A percentile compares a stretch with the other conserved stretches of the same genome.
phyloP scores from a whole-genome alignment of 2,888 invertebrate genomes.

The Automeris io region DNA sequence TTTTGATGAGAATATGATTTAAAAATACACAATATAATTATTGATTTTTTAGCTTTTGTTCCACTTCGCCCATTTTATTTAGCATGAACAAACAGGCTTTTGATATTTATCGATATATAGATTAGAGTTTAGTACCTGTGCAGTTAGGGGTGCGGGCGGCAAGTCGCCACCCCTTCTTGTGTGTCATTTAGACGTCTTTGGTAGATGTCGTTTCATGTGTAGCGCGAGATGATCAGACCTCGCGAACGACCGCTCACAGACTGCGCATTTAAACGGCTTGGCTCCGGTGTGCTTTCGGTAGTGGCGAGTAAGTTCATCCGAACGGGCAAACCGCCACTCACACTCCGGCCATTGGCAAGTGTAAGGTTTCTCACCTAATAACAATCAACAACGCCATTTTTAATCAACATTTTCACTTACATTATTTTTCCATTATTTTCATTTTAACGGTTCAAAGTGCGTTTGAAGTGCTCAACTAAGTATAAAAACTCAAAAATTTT shows the following conservation, averaged over 20 bases:
- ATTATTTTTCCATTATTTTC: no score
- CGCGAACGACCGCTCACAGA: conserved; percentile 96
- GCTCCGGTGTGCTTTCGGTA: conserved; percentile 98
- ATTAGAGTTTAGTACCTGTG: conserved; percentile 38
- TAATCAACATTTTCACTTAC: neutral
- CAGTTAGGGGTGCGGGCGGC: conserved; percentile 50
- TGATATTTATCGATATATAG: no score
- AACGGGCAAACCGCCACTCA: conserved; percentile 97
- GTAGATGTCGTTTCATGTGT: conserved; percentile 97
- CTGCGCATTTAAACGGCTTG: conserved; percentile 97
- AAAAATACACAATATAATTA: no score
- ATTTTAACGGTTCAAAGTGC: no score
- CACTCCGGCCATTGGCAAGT: conserved; percentile 99
- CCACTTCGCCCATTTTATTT: no score
- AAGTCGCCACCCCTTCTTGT: conserved; percentile 66
- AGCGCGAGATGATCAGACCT: conserved; percentile 96
- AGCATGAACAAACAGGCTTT: no score
- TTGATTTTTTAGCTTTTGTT: no score
- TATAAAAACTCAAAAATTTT: no score
- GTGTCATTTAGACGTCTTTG: conserved; percentile 87
- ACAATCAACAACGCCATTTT: conserved; percentile 2
- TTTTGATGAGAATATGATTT: no score
- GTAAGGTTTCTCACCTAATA: conserved; percentile 96
- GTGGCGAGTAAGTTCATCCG: conserved; percentile 96
- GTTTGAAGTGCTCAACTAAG: no score